Base-by-base conservation (phyloP, 2,113 vertebrate genomes). In the Silurus asotus region DNA sequence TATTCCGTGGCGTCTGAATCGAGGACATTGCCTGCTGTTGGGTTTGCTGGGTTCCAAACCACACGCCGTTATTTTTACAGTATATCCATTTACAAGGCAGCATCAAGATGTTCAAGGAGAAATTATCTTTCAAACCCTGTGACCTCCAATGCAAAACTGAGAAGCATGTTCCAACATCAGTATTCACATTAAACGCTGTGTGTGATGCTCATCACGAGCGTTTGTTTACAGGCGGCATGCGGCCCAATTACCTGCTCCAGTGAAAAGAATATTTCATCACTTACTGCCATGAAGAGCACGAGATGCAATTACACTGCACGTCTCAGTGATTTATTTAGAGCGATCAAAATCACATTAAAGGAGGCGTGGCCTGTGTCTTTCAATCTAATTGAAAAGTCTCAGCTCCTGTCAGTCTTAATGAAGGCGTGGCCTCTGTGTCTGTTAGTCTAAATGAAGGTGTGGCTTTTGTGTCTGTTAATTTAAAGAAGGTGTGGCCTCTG, bases 171-270 rank as follows among this genome's bases (percentile, higher is more conserved):
- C 28, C 48, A 11, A 55, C n/a, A 55, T 77, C 51, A 8, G 53
- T 77, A 28, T 56, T 77, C 51, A 77, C 49, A 8, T 77, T 53
- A 55, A 55, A 58, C 69, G 49, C 55, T 5, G 25, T 49, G 53
- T 6, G 15, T 49, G n/a, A 17, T 37, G 15, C 51, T 85, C 58
- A 76, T 84, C 55, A 23, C 8, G 15, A 77, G 78, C 17, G 74
- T 62, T 79, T 86, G 67, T 86, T 62, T 61, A 72, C 61, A 45
- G n/a, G 28, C 3, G 58, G 49, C 3, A 51, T 48, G 20, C 48
- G n/a, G 69, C 37, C 72, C 58, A 67, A 86, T 83, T 82, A 80
- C 8, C 75, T 65, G 75, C 84, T 84, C 58, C 75, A 55, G 10
- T 72, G 49, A 82, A 86, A 51, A 80, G 23, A 83, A 65, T 45